Percentiles rank a stretch among this genome's conserved stretches.
Evolutionary conservation across 2,888 invertebrate genomes (phyloP).

Genomic region (Tipula unca): DNA sequence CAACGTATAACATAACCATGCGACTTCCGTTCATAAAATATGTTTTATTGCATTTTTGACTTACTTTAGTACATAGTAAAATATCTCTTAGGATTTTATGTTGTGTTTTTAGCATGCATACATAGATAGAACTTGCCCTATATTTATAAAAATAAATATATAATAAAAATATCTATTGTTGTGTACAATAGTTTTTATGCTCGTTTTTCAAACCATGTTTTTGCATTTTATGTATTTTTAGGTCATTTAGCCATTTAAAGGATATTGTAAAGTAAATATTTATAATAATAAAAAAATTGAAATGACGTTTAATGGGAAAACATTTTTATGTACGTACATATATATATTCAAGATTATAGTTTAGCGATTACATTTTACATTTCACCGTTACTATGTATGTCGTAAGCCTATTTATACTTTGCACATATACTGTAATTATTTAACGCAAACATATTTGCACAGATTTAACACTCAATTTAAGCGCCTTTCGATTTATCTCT

Average conservation of each 20-base stretch:
- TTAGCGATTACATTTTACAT: neutral
- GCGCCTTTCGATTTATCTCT: too few relatives aligned
- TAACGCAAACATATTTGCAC: too few relatives aligned
- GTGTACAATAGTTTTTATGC: neutral
- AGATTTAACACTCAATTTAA: too few relatives aligned
- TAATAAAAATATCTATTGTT: neutral
- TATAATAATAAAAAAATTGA: neutral
- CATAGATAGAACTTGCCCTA: neutral
- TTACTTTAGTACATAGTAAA: neutral
- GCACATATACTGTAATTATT: too few relatives aligned
- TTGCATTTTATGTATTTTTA: neutral
- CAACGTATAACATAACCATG: neutral
- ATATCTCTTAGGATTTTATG: neutral
- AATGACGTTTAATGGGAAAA: neutral
- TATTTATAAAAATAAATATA: neutral
- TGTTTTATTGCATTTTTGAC: neutral
- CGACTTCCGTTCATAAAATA: neutral
- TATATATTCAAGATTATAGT: neutral
- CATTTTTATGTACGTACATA: neutral
- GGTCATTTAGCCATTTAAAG: neutral
- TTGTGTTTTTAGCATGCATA: neutral
- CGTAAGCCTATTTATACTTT: too few relatives aligned
- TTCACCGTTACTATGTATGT: neutral
- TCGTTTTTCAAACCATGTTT: neutral
- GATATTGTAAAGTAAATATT: neutral